Percentiles rank a stretch among this genome's conserved stretches.
These are phyloP conservation scores for Rhagium mordax DNA, from an alignment of 2,888 invertebrate species.

Conservation along the genomic window DNA sequence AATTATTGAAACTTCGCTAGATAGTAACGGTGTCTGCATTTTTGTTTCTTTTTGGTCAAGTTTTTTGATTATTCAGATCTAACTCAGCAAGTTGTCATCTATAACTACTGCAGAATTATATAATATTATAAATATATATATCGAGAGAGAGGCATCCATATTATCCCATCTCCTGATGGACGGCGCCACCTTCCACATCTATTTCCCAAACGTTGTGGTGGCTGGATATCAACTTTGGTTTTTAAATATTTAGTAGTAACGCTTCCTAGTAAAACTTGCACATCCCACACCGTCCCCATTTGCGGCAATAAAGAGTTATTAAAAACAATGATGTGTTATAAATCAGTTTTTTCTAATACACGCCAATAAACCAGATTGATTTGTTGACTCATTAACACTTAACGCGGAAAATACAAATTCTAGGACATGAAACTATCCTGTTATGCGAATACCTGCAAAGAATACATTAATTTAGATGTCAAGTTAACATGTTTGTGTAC, in stretches of 20 bases:
- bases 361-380: background rate
- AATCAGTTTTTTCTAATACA: background rate
- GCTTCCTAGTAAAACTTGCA: too few relatives aligned
- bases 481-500: background rate
- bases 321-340: background rate
- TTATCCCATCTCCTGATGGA: too few relatives aligned
- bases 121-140: too few relatives aligned
- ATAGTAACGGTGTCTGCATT: background rate
- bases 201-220: too few relatives aligned
- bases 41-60: background rate
- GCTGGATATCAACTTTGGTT: too few relatives aligned
- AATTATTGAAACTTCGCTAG: background rate
- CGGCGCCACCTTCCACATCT: too few relatives aligned
- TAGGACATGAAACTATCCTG: conserved; percentile 12
- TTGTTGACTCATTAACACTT: conserved; percentile 3
- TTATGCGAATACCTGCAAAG: conserved; percentile 3
- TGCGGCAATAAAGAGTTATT: background rate
- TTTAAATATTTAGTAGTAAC: too few relatives aligned
- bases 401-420: conserved; percentile 1
- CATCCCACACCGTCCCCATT: background rate
- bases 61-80: too few relatives aligned
- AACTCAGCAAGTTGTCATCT: too few relatives aligned
- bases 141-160: too few relatives aligned
- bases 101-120: too few relatives aligned
- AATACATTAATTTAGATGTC: background rate